Conservation (phyloP, 2,113 vertebrate species). For the Cebidichthys violaceus region DNA sequence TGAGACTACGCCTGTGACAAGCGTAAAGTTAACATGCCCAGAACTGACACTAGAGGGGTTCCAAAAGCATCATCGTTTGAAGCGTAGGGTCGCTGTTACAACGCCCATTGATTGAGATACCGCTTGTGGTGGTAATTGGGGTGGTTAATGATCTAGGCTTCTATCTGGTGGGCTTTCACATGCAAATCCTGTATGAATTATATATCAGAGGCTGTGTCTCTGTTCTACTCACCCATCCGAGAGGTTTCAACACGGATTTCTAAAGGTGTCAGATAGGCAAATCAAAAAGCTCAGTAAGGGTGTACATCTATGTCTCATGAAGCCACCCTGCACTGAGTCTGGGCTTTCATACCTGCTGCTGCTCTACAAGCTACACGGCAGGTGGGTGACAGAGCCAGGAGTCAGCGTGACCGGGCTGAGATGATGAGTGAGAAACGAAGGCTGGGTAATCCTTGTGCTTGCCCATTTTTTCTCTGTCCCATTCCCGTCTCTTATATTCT, state of each 20-base stretch:
- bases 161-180: background rate
- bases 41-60: too few relatives aligned
- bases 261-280: background rate
- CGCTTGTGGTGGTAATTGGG: too few relatives aligned
- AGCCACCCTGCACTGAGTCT: background rate
- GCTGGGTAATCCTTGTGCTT: background rate
- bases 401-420: background rate
- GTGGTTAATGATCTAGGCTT: background rate
- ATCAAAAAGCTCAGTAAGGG: background rate
- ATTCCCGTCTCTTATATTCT: slow-evolving; percentile 5
- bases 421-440: background rate
- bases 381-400: slow-evolving; percentile 7
- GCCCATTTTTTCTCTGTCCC: slow-evolving; percentile 4
- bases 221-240: background rate
- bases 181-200: background rate
- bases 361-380: slow-evolving; percentile 26
- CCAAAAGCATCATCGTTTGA: too few relatives aligned
- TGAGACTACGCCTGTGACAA: too few relatives aligned
- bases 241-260: background rate
- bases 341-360: slow-evolving; percentile 21
- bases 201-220: background rate
- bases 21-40: too few relatives aligned
- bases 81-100: too few relatives aligned
- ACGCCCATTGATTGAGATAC: too few relatives aligned
- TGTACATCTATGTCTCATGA: slow-evolving; percentile 9